Conservation (phyloP, 2,797 vertebrate species). For the Cichlasoma orientale region DNA sequence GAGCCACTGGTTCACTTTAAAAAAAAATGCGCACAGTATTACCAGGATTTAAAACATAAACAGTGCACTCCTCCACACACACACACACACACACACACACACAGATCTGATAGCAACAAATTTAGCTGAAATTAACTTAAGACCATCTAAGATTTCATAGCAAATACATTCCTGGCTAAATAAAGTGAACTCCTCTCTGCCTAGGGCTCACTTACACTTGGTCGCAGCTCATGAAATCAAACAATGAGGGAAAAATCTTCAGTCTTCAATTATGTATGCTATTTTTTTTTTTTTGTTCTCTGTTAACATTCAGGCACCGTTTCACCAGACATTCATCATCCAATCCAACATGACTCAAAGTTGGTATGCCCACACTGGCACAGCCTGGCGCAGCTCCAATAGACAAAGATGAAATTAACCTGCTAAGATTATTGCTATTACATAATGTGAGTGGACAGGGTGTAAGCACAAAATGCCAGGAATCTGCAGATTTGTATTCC, state of each 20-base stretch:
- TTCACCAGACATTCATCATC: neutral
- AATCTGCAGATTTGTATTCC: neutral
- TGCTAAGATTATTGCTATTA: no score
- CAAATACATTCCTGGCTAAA: neutral
- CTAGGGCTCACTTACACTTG: neutral
- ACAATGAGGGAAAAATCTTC: neutral
- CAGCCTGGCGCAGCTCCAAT: neutral
- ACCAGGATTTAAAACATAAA: neutral
- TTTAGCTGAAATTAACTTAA: neutral
- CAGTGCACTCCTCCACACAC: no score
- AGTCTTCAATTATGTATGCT: neutral
- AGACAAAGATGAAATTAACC: neutral
- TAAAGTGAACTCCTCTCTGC: neutral
- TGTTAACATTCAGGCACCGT: no score
- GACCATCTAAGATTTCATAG: neutral
- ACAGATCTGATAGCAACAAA: neutral
- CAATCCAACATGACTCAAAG: neutral
- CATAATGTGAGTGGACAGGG: neutral
- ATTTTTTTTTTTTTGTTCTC: neutral
- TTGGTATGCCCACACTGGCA: neutral
- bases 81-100: no score
- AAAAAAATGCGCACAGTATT: neutral
- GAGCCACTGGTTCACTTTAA: neutral
- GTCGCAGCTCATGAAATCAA: neutral
- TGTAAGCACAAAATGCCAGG: neutral